Evolutionary conservation across 64 coral and sea anemone genomes (phyloP), one percentile per base, ranked within the genome.

Genomic region (Pachyseris speciosa): DNA sequence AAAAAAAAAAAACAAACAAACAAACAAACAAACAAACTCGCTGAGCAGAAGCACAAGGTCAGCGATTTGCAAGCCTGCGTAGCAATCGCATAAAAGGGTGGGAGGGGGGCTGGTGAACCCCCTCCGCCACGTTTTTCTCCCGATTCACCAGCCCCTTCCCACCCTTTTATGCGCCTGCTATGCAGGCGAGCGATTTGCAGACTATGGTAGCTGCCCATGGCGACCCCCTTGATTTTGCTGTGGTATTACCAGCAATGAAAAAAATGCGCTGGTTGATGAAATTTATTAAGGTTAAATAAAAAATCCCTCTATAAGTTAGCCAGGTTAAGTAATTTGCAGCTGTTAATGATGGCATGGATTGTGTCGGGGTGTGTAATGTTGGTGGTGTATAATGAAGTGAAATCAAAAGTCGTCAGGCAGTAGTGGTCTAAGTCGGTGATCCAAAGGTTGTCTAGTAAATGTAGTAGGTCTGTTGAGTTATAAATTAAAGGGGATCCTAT

Each of bases 201-300:
- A 17, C 74, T 50, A 55, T 48, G 74, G 30, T 78, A 78, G 20
- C 39, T 48, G 5, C 72, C 38, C 38, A 76, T 76, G 34, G 72
- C 72, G 22, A 76, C 1, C 47, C 72, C 34, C 22, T 43, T 76
- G 17, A 76, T 68, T 22, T 68, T 26, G 0, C 19, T 0, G 65
- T 68, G 9, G 24, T 36, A 24, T 53, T 33, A 6, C 76, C 76
- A 55, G 48, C 20, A 29, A 32, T 6, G 13, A 58, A 80, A 80
- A 80, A 58, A 24, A 7, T 80, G n/a, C 49, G 45, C 8, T 80
- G 16, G 49, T 80, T 80, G 32, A 80, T 24, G 20, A 80, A 53
- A 55, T 80, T 53, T n/a, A 24, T 80, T 80, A 9, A 80, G 36
- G 22, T 80, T 80, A 58, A 31, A 48, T 55, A 80, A 55, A 80